These are phyloP conservation scores for Schizopygopsis malacanthus DNA, from an alignment of 2,797 vertebrate species.

Conservation along the genomic window DNA sequence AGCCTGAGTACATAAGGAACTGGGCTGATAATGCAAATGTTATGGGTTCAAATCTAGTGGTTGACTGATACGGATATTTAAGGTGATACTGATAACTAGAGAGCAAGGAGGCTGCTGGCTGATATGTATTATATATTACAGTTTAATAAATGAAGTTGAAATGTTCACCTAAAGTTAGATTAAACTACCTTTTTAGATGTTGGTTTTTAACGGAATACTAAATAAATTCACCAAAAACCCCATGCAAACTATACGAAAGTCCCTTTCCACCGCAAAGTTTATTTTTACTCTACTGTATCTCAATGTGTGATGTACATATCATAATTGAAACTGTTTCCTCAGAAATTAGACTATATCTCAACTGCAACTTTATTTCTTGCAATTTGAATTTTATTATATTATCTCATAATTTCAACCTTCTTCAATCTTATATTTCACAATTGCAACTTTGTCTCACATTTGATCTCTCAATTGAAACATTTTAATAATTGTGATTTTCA, in stretches of 20 bases:
- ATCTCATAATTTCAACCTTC: neutral
- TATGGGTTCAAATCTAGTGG: neutral
- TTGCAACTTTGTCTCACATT: neutral
- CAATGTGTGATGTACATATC: neutral
- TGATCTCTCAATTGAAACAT: neutral
- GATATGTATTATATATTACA: neutral
- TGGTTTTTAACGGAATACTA: too few relatives aligned
- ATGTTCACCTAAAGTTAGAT: neutral
- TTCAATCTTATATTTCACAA: neutral
- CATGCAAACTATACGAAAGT: neutral
- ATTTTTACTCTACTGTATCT: neutral
- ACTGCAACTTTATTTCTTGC: neutral
- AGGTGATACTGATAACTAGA: neutral
- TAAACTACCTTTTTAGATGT: neutral
- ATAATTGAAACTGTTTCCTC: neutral
- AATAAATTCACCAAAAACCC: neutral
- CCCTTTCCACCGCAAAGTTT: neutral
- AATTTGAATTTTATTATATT: neutral
- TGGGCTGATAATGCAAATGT: neutral
- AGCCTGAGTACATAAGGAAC: neutral
- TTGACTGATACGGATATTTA: neutral
- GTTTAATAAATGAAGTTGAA: neutral
- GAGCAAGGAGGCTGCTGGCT: too few relatives aligned
- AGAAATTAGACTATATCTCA: neutral
- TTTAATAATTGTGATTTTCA: neutral